These are phyloP conservation scores for Pyrgus malvae DNA, from an alignment of 2,888 invertebrate species.

Conservation along the genomic window DNA sequence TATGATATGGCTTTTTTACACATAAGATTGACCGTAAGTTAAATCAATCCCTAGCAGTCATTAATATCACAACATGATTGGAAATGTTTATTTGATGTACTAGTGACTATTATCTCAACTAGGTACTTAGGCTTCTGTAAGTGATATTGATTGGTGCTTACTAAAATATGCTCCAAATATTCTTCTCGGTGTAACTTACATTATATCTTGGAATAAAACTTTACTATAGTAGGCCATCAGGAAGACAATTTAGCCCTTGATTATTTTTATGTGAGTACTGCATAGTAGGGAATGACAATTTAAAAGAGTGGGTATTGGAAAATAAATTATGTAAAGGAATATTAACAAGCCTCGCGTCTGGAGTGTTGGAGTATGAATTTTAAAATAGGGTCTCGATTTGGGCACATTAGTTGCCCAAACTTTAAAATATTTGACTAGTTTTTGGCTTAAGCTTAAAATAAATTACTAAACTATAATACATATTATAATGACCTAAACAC, in stretches of 20 bases:
- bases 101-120: neutral
- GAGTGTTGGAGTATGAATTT: constrained; percentile 29
- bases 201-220: neutral
- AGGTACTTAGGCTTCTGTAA: neutral
- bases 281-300: neutral
- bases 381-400: constrained; percentile 39
- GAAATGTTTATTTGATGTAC: constrained; percentile 29
- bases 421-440: constrained; percentile 74
- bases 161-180: neutral
- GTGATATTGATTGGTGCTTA: neutral
- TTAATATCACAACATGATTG: constrained; percentile 51
- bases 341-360: constrained; percentile 14
- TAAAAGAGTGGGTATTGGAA: neutral
- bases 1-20: constrained; percentile 75
- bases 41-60: constrained; percentile 62
- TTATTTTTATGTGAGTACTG: neutral
- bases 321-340: constrained; percentile 16
- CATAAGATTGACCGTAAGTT: constrained; percentile 63
- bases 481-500: constrained; percentile 63
- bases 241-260: neutral
- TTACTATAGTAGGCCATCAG: constrained; percentile 6
- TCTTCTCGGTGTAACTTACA: neutral
- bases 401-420: constrained; percentile 64
- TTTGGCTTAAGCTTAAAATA: constrained; percentile 61
- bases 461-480: constrained; percentile 53